These are phyloP conservation scores for Deroplatys truncata DNA, from an alignment of 2,888 invertebrate species.

Conservation along the genomic window DNA sequence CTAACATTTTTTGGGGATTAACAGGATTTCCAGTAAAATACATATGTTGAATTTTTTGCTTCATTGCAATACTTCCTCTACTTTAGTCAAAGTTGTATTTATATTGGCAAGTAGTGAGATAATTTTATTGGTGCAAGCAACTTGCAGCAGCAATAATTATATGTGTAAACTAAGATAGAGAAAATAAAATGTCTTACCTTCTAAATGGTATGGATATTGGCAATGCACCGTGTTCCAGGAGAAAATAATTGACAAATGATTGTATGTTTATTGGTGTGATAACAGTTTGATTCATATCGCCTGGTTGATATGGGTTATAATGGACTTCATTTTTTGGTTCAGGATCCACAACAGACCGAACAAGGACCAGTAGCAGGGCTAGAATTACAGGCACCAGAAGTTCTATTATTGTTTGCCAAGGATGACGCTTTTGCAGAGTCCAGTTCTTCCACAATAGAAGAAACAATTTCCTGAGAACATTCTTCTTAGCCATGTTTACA, in stretches of 20 bases:
- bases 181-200: not conserved
- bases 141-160: too few relatives aligned
- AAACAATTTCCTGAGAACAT: conserved; percentile 50
- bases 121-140: too few relatives aligned
- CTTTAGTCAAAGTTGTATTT: too few relatives aligned
- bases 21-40: too few relatives aligned
- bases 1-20: too few relatives aligned
- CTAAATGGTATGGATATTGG: not conserved
- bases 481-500: not conserved
- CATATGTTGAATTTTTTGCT: too few relatives aligned
- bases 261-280: not conserved
- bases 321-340: conserved; percentile 38
- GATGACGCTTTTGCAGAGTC: conserved; percentile 69
- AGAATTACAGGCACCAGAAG: too few relatives aligned
- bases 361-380: conserved; percentile 63
- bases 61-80: too few relatives aligned
- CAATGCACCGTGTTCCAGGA: too few relatives aligned
- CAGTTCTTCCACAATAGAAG: conserved; percentile 83
- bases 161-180: too few relatives aligned
- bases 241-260: too few relatives aligned
- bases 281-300: not conserved
- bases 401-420: conserved; percentile 62
- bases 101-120: too few relatives aligned
- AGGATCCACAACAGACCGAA: conserved; percentile 64
- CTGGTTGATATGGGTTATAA: conserved; percentile 39